These are phyloP conservation scores for Dufourea novaeangliae DNA, from an alignment of 1,140 invertebrate species.

Conservation along the genomic window DNA sequence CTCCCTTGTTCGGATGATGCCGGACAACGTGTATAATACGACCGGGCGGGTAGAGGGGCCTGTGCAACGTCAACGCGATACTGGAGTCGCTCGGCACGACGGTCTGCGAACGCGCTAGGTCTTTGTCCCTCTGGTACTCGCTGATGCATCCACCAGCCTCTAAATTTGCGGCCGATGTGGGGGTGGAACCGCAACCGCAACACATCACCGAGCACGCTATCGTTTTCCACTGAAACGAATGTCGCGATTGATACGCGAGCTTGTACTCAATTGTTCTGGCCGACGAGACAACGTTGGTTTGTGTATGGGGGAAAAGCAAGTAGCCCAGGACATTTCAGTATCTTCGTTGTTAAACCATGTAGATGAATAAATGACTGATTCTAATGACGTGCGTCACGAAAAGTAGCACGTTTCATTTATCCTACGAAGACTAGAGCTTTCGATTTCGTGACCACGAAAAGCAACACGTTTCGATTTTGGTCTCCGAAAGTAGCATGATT, in stretches of 20 bases:
- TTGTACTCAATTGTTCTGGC: neutral
- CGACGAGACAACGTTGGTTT: neutral
- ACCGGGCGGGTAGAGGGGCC: conserved; percentile 93
- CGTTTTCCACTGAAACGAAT: conserved; percentile 90
- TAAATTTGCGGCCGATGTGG: conserved; percentile 87
- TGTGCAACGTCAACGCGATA: conserved; percentile 89
- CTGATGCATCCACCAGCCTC: conserved; percentile 84
- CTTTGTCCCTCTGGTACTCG: conserved; percentile 85
- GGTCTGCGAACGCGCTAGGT: conserved; percentile 83
- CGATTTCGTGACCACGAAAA: too few relatives aligned
- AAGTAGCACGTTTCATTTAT: too few relatives aligned
- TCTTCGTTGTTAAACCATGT: too few relatives aligned
- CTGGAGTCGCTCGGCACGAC: conserved; percentile 87
- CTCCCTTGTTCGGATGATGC: conserved; percentile 91
- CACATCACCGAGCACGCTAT: conserved; percentile 91
- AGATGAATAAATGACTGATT: too few relatives aligned
- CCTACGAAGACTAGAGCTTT: too few relatives aligned
- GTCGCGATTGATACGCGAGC: neutral
- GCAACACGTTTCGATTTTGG: too few relatives aligned
- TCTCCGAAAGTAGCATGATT: too few relatives aligned
- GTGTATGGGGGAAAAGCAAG: too few relatives aligned
- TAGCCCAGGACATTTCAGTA: too few relatives aligned
- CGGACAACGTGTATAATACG: conserved; percentile 94
- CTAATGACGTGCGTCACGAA: too few relatives aligned
- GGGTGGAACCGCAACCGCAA: conserved; percentile 87